A percentile compares a stretch with the other conserved stretches of the same genome.
Evolutionary conservation across 2,113 vertebrate species (phyloP).

Genomic region (Cebus imitator): DNA sequence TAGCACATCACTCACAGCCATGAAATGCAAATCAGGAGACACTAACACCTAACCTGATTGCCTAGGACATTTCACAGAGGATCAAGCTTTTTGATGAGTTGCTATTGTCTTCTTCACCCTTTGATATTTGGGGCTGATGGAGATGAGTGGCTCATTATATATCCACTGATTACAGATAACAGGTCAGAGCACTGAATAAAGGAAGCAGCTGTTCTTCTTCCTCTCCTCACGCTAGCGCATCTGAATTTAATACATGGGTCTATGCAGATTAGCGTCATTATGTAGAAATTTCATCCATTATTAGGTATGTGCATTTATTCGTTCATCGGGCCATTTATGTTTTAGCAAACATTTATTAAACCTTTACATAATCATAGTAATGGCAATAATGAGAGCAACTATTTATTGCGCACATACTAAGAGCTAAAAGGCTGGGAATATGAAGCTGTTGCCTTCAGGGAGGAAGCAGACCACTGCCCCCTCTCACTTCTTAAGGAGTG

Average conservation of each 20-base stretch:
- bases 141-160: conserved; percentile 68
- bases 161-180: conserved; percentile 63
- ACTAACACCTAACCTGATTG: conserved; percentile 79
- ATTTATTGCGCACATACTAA: not conserved
- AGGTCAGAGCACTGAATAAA: conserved; percentile 25
- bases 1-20: conserved; percentile 73
- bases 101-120: conserved; percentile 76
- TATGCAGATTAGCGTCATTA: not conserved
- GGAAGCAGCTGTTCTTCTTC: conserved; percentile 44
- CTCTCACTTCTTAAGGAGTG: not conserved
- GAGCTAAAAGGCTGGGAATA: not conserved
- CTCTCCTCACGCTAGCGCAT: not conserved
- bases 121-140: conserved; percentile 70
- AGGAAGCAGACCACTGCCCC: not conserved
- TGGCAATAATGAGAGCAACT: not conserved
- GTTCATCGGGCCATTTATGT: not conserved
- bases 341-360: not conserved
- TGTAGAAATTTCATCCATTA: not conserved
- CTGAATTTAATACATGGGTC: not conserved
- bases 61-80: conserved; percentile 77
- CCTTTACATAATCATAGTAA: not conserved
- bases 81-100: conserved; percentile 64
- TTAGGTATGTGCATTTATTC: not conserved
- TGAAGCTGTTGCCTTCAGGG: not conserved
- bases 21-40: conserved; percentile 75